Conservation (phyloP, 2,888 invertebrate species). For the Magallana nippona region DNA sequence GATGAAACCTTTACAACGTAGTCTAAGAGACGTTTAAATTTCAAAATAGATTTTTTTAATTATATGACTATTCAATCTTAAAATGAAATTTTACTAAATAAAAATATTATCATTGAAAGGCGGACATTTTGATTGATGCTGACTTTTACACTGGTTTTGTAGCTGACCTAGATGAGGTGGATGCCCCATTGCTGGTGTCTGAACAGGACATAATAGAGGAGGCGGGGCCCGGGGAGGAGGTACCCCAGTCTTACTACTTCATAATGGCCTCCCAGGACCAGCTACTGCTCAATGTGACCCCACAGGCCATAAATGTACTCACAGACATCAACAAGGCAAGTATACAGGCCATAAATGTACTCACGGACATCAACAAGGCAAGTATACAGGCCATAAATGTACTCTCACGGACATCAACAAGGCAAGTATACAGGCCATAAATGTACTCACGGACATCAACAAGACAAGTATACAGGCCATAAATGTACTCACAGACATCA, state of each 20-base stretch:
- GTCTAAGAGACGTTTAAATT: too few relatives aligned
- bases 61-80: too few relatives aligned
- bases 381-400: slow-evolving; percentile 83
- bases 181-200: not conserved
- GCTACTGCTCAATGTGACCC: slow-evolving; percentile 86
- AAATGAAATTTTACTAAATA: too few relatives aligned
- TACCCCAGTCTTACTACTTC: slow-evolving; percentile 84
- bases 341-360: slow-evolving; percentile 83
- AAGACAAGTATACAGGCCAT: slow-evolving; percentile 82
- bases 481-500: slow-evolving; percentile 82
- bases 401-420: slow-evolving; percentile 81
- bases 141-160: not conserved
- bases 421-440: slow-evolving; percentile 82
- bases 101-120: too few relatives aligned
- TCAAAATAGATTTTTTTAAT: too few relatives aligned
- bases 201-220: slow-evolving; percentile 13
- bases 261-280: slow-evolving; percentile 86
- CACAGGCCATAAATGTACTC: slow-evolving; percentile 84
- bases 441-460: slow-evolving; percentile 82
- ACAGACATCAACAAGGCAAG: slow-evolving; percentile 79
- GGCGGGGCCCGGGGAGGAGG: slow-evolving; percentile 48
- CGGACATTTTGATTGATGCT: not conserved
- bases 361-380: slow-evolving; percentile 81
- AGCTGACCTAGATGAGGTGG: slow-evolving; percentile 5
- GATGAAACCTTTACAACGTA: too few relatives aligned